phyloP scores from a whole-genome alignment of 2,113 vertebrate species.

The Cichladusa arquata region DNA sequence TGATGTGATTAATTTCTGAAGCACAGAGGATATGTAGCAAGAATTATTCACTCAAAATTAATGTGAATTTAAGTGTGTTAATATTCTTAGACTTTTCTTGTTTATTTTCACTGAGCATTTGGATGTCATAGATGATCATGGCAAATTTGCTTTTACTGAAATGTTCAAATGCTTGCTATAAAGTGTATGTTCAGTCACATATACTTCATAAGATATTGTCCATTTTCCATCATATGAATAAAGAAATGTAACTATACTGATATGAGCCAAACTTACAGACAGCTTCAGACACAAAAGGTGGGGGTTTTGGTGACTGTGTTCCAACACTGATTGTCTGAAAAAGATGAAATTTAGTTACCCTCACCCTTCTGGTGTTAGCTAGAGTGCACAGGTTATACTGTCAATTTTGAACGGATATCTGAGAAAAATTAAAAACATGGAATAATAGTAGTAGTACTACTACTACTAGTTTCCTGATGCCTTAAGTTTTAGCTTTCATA shows the following conservation, averaged over 20 bases:
- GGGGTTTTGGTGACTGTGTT: background rate
- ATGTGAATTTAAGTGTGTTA: background rate
- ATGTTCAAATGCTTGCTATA: background rate
- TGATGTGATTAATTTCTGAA: background rate
- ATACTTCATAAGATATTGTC: background rate
- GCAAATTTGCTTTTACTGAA: background rate
- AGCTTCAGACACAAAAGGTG: background rate
- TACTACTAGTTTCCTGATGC: background rate
- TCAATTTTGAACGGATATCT: background rate
- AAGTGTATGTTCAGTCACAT: background rate
- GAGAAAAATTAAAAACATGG: background rate
- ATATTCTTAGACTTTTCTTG: background rate
- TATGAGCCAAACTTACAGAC: background rate
- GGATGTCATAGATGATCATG: background rate
- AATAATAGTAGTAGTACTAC: background rate
- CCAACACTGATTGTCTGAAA: background rate
- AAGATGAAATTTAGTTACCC: background rate
- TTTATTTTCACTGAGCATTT: background rate
- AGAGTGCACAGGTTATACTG: background rate
- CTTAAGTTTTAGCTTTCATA: background rate
- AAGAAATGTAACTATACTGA: background rate
- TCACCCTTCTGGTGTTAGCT: background rate
- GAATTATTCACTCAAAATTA: background rate
- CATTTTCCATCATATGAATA: background rate
- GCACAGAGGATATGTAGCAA: background rate